Base-by-base conservation (phyloP, 2,113 vertebrate species). In the Equus przewalskii region DNA sequence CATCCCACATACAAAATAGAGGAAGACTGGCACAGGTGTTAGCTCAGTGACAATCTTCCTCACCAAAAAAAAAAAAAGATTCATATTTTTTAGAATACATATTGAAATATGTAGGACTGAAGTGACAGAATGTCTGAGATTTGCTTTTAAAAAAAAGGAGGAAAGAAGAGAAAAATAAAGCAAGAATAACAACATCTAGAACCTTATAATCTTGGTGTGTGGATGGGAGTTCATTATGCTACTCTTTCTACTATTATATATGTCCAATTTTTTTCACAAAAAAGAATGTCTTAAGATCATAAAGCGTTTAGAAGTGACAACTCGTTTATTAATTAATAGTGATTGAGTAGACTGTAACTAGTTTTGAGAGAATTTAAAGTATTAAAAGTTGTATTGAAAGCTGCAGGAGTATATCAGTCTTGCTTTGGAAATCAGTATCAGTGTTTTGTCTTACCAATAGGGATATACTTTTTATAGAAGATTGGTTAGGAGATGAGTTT, bases 311-410 rank as follows among this genome's bases (percentile, higher is more conserved):
- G 33, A 28, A 91, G 24, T 91, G 54, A 54, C 22, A 91, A 73
- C 7, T 84, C 51, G 79, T 26, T 81, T 89, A 56, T 92, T 90
- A 58, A 79, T 87, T 69, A 91, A 85, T 72, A 54, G 28, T 75
- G 41, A 89, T 41, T 72, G 18, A 95, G 9, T 91, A 33, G 46
- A 88, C n/a, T 88, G 54, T 84, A 73, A 85, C 33, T 92, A 44
- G 90, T 69, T 89, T 86, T 95, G 19, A 94, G 28, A 82, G 46
- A 73, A n/a, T n/a, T 73, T 92, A n/a, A 80, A 92, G 70, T 82
- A 67, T 65, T 76, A 58, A 64, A 87, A 87, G 5, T 69, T 88
- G 18, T 75, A 72, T 36, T 83, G 58, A 96, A 94, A 85, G 21
- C n/a, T 73, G 6, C 24, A 69, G 13, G 72, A 5, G 46, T 88